Evolutionary conservation across 1,140 invertebrate genomes (phyloP).

Genomic region (Megathymus violae): DNA sequence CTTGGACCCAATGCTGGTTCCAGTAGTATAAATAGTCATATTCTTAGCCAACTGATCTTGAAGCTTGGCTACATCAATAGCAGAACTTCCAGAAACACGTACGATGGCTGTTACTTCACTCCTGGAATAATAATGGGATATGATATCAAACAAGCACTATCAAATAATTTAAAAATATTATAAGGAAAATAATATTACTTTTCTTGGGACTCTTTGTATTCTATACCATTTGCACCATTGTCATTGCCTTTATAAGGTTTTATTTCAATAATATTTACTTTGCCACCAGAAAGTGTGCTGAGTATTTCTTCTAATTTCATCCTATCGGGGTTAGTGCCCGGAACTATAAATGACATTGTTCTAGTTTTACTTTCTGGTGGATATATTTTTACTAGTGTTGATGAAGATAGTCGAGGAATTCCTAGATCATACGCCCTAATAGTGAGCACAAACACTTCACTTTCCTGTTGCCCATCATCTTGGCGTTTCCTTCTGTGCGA

Average conservation of each 20-base stretch:
- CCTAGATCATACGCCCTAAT: constrained; percentile 92
- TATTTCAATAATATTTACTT: constrained; percentile 89
- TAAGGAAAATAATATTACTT: constrained; percentile 57
- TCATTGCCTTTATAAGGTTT: constrained; percentile 86
- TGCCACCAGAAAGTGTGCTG: constrained; percentile 89
- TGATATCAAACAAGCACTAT: too few relatives aligned
- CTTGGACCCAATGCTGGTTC: constrained; percentile 36
- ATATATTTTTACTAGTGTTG: constrained; percentile 87
- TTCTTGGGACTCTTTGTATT: constrained; percentile 69
- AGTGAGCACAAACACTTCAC: constrained; percentile 86
- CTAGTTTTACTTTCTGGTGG: constrained; percentile 87
- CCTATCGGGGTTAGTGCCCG: constrained; percentile 88
- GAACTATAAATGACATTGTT: constrained; percentile 91
- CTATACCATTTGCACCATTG: constrained; percentile 77
- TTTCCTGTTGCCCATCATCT: constrained; percentile 72
- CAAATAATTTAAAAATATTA: constrained; percentile 6
- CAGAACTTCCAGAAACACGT: constrained; percentile 86
- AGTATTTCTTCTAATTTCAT: constrained; percentile 88
- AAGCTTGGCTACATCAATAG: constrained; percentile 88
- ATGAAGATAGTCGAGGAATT: constrained; percentile 88
- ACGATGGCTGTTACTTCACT: constrained; percentile 91
- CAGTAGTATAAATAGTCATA: constrained; percentile 72
- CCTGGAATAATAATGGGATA: constrained; percentile 85
- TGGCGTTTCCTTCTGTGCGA: constrained; percentile 79
- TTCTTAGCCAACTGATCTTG: constrained; percentile 85